Evolutionary conservation across 2,888 invertebrate genomes (phyloP), one percentile per base, ranked within the genome.

Genomic region (Tetheella fluctuosa): DNA sequence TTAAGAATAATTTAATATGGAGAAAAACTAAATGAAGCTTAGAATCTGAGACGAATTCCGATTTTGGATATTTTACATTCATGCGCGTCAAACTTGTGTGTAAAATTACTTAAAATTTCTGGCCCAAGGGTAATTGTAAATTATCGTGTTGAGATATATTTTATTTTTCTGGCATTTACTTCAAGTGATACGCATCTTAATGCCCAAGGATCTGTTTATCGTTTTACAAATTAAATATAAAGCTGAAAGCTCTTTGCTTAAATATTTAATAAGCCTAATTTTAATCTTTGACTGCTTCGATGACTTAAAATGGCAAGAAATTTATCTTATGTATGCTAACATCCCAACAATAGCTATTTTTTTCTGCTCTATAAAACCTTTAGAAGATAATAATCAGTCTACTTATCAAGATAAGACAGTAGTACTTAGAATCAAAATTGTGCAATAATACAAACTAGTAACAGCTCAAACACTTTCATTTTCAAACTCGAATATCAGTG

Each of bases 391-490:
- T 52, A 37, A 55, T 55, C 55, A 69, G 58, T 68, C 69, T 68
- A 70, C 73, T 69, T 77, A 71, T 74, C 71, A 70, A 73, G 73
- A 74, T 76, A 74, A 71, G 67, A 59, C 15, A 58, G 55, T 13
- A 55, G n/a, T n/a, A n/a, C n/a, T 10, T 48, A 48, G 17, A 55
- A 34, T 30, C 53, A 54, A 48, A 52, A 60, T 80, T 80, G 74
- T 79, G 74, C 77, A 85, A 83, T 81, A 76, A 74, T 73, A 77
- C 77, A 58, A 66, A 70, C 55, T 79, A 80, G 73, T 67, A 65
- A 73, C 69, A 70, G 73, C 67, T 71, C 69, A 34, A 74, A 76
- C 70, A 83, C 88, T 89, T 89, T 89, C 88, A 78, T 85, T 86
- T 86, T 76, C 73, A 74, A 80, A 76, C 70, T 73, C 71, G 77